Evolutionary conservation across 2,113 vertebrate species (phyloP).

Genomic region (Nansenia antarctica): DNA sequence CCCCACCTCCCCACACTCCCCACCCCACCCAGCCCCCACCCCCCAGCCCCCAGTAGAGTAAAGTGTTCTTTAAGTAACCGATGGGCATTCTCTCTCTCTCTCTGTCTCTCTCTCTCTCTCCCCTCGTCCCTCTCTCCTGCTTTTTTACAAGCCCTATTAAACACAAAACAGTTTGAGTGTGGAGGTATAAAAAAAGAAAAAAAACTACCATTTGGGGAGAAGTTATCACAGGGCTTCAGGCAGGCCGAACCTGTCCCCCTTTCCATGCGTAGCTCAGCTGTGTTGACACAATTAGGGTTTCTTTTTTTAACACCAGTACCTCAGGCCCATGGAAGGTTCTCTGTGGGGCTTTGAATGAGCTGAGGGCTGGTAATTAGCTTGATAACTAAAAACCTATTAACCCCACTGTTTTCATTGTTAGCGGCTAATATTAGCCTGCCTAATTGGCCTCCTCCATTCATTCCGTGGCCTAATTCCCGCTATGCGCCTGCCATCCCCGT

Average conservation of each 20-base stretch:
- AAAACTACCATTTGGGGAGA: constrained; percentile 6
- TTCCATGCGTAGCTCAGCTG: constrained; percentile 12
- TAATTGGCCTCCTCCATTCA: constrained; percentile 62
- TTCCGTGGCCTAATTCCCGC: constrained; percentile 64
- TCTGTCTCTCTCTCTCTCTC: not conserved
- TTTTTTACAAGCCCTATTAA: not conserved
- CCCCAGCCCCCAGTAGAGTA: not conserved
- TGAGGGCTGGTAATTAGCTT: constrained; percentile 61
- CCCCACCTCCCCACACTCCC: too few relatives aligned
- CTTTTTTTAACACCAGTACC: constrained; percentile 27
- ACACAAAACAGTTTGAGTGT: constrained; percentile 12
- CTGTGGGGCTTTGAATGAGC: constrained; percentile 41
- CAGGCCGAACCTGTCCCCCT: constrained; percentile 19
- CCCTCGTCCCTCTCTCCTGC: too few relatives aligned
- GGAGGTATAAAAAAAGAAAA: constrained; percentile 7
- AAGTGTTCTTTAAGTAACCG: constrained; percentile 23
- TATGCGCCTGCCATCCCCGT: constrained; percentile 15
- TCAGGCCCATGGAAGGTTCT: constrained; percentile 16
- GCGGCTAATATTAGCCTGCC: constrained; percentile 66
- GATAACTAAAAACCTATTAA: constrained; percentile 70
- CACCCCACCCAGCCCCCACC: too few relatives aligned
- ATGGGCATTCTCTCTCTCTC: constrained; percentile 1
- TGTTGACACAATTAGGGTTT: constrained; percentile 48
- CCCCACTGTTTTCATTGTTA: constrained; percentile 53
- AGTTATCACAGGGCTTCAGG: constrained; percentile 29